Evolutionary conservation across 2,797 vertebrate genomes (phyloP).

Genomic region (Sylvia borin): DNA sequence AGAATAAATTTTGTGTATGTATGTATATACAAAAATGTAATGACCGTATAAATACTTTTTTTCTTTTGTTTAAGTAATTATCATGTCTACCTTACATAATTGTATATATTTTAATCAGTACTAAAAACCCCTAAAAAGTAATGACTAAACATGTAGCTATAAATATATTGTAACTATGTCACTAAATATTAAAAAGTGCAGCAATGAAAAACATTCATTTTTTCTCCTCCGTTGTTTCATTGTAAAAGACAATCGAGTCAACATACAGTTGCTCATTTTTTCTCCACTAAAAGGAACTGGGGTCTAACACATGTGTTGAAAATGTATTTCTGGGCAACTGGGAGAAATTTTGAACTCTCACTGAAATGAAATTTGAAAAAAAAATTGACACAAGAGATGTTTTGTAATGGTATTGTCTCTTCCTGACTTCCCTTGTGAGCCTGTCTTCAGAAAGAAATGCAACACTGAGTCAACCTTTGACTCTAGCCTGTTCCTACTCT

Average conservation of each 20-base stretch:
- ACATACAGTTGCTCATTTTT: background rate
- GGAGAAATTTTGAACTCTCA: background rate
- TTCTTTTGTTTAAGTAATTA: background rate
- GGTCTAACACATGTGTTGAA: background rate
- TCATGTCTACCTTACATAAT: background rate
- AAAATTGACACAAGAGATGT: background rate
- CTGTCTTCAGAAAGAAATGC: background rate
- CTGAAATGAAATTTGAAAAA: background rate
- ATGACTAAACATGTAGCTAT: background rate
- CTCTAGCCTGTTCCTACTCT: background rate
- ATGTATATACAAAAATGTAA: background rate
- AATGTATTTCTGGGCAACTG: background rate
- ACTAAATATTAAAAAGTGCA: background rate
- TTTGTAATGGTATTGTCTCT: background rate
- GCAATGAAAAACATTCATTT: background rate
- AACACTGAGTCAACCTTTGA: background rate
- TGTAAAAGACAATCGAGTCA: background rate
- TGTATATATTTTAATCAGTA: background rate
- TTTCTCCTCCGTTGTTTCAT: background rate
- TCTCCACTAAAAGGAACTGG: background rate
- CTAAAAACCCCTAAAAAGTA: background rate
- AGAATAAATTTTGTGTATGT: background rate
- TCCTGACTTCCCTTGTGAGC: background rate
- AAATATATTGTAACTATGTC: background rate
- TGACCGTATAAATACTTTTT: background rate